Conservation (phyloP, 2,113 vertebrate species). For the Bettongia penicillata region DNA sequence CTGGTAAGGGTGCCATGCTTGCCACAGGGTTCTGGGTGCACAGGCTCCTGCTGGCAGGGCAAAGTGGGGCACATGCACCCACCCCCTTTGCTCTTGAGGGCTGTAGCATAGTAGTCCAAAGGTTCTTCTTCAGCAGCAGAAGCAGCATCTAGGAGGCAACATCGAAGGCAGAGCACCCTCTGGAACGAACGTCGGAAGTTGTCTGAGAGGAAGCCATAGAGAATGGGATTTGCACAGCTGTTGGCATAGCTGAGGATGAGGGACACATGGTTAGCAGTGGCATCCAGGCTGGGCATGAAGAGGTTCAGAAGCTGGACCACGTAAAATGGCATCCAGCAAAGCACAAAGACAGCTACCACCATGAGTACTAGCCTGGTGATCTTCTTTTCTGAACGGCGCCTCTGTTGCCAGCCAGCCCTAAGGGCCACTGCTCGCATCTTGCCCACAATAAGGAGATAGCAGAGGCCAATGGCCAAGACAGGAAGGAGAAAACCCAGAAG, state of each 20-base stretch:
- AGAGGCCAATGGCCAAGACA: constrained; percentile 86
- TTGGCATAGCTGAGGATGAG: constrained; percentile 89
- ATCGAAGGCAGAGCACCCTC: constrained; percentile 81
- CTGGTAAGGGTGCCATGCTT: constrained; percentile 72
- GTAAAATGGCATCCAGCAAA: constrained; percentile 90
- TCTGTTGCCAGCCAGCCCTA: constrained; percentile 83
- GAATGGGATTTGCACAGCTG: constrained; percentile 89
- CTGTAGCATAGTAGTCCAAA: constrained; percentile 78
- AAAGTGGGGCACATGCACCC: constrained; percentile 76
- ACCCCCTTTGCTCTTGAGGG: constrained; percentile 71
- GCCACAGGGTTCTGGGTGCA: constrained; percentile 75
- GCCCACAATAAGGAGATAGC: constrained; percentile 88
- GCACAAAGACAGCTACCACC: constrained; percentile 87
- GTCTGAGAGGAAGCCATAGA: constrained; percentile 89
- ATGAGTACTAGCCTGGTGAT: constrained; percentile 89
- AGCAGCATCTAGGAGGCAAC: constrained; percentile 67
- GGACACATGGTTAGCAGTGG: constrained; percentile 86
- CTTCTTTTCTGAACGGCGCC: constrained; percentile 86
- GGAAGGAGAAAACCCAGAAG: constrained; percentile 88
- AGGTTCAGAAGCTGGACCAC: constrained; percentile 87
- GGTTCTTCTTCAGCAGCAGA: constrained; percentile 77
- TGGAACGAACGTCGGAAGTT: constrained; percentile 89
- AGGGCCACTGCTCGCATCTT: constrained; percentile 86
- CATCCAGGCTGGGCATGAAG: constrained; percentile 85
- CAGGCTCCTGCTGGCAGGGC: constrained; percentile 78